These are phyloP conservation scores for Bursaphelenchus mucronatus DNA, from an alignment of 1,140 invertebrate species.

Conservation along the genomic window DNA sequence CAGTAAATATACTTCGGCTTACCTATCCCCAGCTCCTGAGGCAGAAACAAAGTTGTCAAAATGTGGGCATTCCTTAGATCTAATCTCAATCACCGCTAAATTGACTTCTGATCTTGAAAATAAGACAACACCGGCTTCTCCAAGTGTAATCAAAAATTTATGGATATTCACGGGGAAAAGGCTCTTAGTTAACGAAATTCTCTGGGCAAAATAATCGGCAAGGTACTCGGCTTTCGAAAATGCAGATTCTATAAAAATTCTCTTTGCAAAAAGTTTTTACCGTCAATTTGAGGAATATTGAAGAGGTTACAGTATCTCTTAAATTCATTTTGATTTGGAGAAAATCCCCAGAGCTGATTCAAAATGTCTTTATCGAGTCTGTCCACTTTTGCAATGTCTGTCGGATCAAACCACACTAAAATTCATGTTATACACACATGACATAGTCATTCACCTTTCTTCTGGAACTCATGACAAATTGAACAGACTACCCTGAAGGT, in stretches of 20 bases:
- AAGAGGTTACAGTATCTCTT: constrained; percentile 11
- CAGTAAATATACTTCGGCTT: not conserved
- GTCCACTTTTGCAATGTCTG: constrained; percentile 45
- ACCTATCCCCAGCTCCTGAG: constrained; percentile 26
- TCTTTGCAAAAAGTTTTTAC: not conserved
- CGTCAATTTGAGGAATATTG: not conserved
- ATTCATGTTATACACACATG: not conserved
- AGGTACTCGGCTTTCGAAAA: not conserved
- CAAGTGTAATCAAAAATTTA: constrained; percentile 8
- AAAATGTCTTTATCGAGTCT: constrained; percentile 37
- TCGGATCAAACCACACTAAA: constrained; percentile 56
- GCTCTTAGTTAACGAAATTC: not conserved
- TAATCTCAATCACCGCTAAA: not conserved
- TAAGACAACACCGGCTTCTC: not conserved
- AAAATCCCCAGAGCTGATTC: constrained; percentile 29
- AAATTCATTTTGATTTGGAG: constrained; percentile 50
- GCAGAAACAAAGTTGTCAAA: constrained; percentile 6
- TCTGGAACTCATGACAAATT: constrained; percentile 7
- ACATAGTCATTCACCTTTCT: constrained; percentile 3
- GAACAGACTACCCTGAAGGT: constrained; percentile 21
- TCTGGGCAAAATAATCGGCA: constrained; percentile 4
- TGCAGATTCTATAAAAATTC: not conserved
- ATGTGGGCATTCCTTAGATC: too few species aligned
- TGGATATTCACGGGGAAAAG: constrained; percentile 7
- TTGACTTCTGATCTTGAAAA: not conserved